Evolutionary conservation across 2,888 invertebrate species (phyloP).

Genomic region (Tetragonisca angustula): DNA sequence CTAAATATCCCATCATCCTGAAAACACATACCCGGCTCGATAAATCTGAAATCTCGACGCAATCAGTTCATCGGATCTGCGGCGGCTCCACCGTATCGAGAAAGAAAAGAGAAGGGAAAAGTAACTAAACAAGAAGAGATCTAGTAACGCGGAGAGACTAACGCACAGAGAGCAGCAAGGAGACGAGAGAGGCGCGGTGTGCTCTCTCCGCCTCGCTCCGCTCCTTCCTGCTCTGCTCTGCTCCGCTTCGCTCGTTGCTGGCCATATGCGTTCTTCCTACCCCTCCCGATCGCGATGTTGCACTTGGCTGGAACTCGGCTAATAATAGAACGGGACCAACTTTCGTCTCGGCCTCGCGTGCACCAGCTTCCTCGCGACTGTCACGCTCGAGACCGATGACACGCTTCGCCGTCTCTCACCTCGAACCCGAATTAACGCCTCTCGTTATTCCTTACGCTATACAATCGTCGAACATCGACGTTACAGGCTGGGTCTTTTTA

Average conservation of each 20-base stretch:
- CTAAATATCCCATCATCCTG: constrained; percentile 3
- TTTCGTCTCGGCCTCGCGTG: constrained; percentile 62
- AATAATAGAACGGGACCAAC: constrained; percentile 68
- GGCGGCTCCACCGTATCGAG: background rate
- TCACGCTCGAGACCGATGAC: constrained; percentile 51
- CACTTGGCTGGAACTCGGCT: constrained; percentile 66
- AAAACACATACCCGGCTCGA: background rate
- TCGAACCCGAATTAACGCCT: constrained; percentile 3
- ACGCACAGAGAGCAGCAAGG: background rate
- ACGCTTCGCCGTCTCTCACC: constrained; percentile 30
- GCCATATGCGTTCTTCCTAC: constrained; percentile 56
- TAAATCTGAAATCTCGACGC: constrained; percentile 8
- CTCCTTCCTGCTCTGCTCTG: constrained; percentile 10
- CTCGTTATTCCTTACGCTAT: background rate
- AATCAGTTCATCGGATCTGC: constrained; percentile 3
- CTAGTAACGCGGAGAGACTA: constrained; percentile 1
- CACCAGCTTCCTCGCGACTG: constrained; percentile 52
- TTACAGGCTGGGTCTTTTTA: no score
- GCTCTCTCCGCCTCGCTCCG: constrained; percentile 13
- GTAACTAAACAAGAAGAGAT: background rate
- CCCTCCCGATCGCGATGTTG: constrained; percentile 47
- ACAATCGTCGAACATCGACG: no score
- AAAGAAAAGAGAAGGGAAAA: background rate
- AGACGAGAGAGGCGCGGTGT: background rate
- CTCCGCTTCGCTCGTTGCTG: constrained; percentile 50